Percentiles rank a stretch among this genome's conserved stretches.
Evolutionary conservation across 1,140 invertebrate genomes (phyloP).

Genomic region (Caenorhabditis latens): DNA sequence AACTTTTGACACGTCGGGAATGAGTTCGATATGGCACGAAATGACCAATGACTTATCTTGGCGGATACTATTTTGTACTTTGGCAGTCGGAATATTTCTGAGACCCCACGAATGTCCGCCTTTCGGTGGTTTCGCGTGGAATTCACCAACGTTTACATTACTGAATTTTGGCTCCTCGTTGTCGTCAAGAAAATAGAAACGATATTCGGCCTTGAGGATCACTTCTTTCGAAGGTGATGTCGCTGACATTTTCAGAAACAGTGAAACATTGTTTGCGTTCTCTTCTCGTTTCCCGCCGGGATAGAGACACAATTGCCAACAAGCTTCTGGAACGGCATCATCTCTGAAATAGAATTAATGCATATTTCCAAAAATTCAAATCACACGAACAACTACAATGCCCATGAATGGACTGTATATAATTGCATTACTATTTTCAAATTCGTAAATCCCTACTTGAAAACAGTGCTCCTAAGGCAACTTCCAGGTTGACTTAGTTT

Average conservation of each 20-base stretch:
- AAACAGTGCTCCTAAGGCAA: conserved; percentile 74
- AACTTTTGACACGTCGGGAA: conserved; percentile 73
- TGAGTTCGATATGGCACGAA: conserved; percentile 74
- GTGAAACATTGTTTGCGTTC: conserved; percentile 75
- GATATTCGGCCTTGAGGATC: conserved; percentile 74
- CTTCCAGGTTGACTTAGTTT: conserved; percentile 74
- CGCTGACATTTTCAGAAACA: conserved; percentile 77
- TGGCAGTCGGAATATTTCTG: conserved; percentile 74
- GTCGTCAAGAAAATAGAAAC: conserved; percentile 77
- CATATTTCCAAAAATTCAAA: no score
- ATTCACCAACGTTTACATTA: conserved; percentile 77
- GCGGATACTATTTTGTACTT: conserved; percentile 72
- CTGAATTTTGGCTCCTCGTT: conserved; percentile 66
- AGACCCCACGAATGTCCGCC: conserved; percentile 77
- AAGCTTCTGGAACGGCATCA: conserved; percentile 70
- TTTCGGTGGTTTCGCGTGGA: conserved; percentile 77
- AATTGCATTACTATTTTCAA: no score
- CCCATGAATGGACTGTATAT: neutral
- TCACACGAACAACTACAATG: no score
- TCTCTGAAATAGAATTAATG: conserved; percentile 35
- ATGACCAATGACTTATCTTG: conserved; percentile 74
- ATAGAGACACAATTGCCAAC: conserved; percentile 77
- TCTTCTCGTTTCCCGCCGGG: conserved; percentile 77
- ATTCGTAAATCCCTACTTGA: conserved; percentile 56
- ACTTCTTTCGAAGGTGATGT: conserved; percentile 73